A percentile compares a stretch with the other conserved stretches of the same genome.
phyloP scores from a whole-genome alignment of 2,888 invertebrate species.

The Microplitis deprimator region DNA sequence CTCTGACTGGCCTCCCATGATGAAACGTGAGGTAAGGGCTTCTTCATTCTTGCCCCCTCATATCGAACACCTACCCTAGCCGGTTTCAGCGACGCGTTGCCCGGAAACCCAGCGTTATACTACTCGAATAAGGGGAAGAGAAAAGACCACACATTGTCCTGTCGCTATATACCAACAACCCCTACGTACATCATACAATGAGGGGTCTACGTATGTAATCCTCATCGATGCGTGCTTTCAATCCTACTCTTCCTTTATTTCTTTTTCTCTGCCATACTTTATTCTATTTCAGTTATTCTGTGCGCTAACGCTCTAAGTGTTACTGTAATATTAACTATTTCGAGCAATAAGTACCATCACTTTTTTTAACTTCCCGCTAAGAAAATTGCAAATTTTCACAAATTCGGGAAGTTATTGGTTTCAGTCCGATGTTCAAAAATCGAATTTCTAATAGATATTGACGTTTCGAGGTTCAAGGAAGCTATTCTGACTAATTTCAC shows the following conservation, averaged over 20 bases:
- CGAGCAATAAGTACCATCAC: no score
- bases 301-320: no score
- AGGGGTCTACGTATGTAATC: slow-evolving; percentile 52
- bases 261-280: slow-evolving; percentile 33
- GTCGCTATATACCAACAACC: slow-evolving; percentile 13
- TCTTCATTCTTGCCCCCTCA: slow-evolving; percentile 48
- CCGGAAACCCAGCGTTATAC: slow-evolving; percentile 32
- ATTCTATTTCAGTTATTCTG: slow-evolving; percentile 16
- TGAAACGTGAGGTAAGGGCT: slow-evolving; percentile 66
- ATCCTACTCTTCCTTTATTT: slow-evolving; percentile 43
- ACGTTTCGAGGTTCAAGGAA: no score
- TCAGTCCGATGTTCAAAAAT: no score
- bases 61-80: slow-evolving; percentile 42
- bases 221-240: slow-evolving; percentile 57
- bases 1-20: slow-evolving; percentile 26
- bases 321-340: no score
- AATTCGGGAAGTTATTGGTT: no score
- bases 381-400: no score
- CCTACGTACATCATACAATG: slow-evolving; percentile 42
- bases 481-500: no score
- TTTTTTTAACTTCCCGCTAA: no score
- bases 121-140: slow-evolving; percentile 24
- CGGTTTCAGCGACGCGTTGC: slow-evolving; percentile 42
- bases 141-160: slow-evolving; percentile 37
- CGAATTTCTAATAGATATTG: no score